Evolutionary conservation across 2,888 invertebrate genomes (phyloP).

Genomic region (Cryptocephalus primarius): DNA sequence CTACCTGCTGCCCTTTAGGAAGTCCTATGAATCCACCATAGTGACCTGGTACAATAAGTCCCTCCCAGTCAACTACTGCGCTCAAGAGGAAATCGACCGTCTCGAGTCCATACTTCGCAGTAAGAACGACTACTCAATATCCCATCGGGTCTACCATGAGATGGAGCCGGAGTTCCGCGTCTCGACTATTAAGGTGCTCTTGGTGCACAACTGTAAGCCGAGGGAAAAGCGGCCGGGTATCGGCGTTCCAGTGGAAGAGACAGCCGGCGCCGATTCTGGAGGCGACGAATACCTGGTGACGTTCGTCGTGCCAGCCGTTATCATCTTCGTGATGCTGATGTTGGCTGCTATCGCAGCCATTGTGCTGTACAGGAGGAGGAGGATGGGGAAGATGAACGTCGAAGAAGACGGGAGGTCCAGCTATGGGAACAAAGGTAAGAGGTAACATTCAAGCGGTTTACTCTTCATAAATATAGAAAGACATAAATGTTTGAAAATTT

Average conservation of each 20-base stretch:
- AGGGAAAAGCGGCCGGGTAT: slow-evolving; percentile 19
- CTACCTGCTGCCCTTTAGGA: slow-evolving; percentile 51
- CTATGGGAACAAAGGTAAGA: slow-evolving; percentile 59
- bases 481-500: too few species aligned
- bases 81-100: slow-evolving; percentile 62
- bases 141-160: slow-evolving; percentile 46
- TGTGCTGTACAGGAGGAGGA: slow-evolving; percentile 70
- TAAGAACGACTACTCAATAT: slow-evolving; percentile 34
- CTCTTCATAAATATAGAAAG: too few species aligned
- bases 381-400: slow-evolving; percentile 75
- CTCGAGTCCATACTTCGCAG: slow-evolving; percentile 61
- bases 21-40: slow-evolving; percentile 53
- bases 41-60: slow-evolving; percentile 76
- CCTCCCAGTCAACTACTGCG: slow-evolving; percentile 61
- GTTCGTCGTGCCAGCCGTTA: slow-evolving; percentile 79
- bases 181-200: slow-evolving; percentile 49
- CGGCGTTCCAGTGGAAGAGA: slow-evolving; percentile 3
- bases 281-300: slow-evolving; percentile 62
- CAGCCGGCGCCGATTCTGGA: slow-evolving; percentile 33
- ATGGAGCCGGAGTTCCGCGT: slow-evolving; percentile 66
- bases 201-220: slow-evolving; percentile 46
- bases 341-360: slow-evolving; percentile 82
- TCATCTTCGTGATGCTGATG: slow-evolving; percentile 79
- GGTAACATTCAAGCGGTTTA: too few species aligned
- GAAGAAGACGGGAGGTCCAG: slow-evolving; percentile 75